Percentiles rank a stretch among this genome's conserved stretches.
phyloP scores from a whole-genome alignment of 2,113 vertebrate genomes.

The Penelope pileata region DNA sequence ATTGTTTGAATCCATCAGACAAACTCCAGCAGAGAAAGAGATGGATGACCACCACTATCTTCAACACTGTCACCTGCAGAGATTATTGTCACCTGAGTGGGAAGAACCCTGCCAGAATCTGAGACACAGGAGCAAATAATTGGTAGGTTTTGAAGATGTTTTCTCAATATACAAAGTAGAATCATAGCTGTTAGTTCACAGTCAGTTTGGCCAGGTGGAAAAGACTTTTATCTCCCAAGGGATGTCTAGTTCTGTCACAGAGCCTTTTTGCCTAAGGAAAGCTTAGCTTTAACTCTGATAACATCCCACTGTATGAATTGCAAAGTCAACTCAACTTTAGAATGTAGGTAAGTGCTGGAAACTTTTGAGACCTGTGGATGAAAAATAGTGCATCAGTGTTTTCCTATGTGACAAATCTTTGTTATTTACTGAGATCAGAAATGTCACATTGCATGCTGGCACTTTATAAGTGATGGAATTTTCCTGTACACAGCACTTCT shows the following conservation, averaged over 20 bases:
- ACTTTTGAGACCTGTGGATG: neutral
- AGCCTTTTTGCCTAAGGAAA: neutral
- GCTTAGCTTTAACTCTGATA: neutral
- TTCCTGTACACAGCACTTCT: neutral
- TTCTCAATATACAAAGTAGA: neutral
- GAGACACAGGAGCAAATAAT: accelerated
- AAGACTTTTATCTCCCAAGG: neutral
- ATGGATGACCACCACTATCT: neutral
- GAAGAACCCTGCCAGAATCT: neutral
- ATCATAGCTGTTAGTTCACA: neutral
- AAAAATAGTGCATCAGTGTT: neutral
- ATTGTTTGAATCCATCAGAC: neutral
- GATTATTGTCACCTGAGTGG: neutral
- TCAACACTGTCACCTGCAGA: neutral
- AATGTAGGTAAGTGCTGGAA: neutral
- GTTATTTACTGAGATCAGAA: neutral
- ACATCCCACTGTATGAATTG: accelerated
- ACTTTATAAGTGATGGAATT: neutral
- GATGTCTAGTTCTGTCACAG: neutral
- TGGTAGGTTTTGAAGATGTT: neutral
- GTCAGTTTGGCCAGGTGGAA: neutral
- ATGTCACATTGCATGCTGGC: neutral
- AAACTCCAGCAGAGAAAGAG: neutral
- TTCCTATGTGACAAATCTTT: neutral
- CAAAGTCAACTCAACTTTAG: neutral